A percentile compares a stretch with the other conserved stretches of the same genome.
Conservation (phyloP, 2,797 vertebrate genomes). For the Alcedo atthis region DNA sequence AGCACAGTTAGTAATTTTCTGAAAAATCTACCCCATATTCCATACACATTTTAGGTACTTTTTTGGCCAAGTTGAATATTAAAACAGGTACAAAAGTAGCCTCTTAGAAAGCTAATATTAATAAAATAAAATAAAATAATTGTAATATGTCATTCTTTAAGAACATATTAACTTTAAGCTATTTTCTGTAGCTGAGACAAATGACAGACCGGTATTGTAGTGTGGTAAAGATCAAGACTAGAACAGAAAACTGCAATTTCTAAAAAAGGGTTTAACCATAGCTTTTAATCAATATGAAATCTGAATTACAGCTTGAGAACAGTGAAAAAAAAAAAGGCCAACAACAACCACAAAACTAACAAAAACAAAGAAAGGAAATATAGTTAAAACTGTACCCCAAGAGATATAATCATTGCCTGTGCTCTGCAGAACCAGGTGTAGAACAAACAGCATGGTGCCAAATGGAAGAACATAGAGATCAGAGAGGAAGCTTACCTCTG, state of each 20-base stretch:
- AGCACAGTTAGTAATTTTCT: conserved; percentile 57
- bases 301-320: neutral
- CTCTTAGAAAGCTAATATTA: neutral
- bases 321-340: too few species aligned
- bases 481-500: neutral
- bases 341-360: too few species aligned
- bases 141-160: neutral
- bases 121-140: neutral
- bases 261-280: neutral
- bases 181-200: neutral
- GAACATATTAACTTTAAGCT: neutral
- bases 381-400: neutral
- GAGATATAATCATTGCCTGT: neutral
- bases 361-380: neutral
- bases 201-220: neutral
- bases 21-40: neutral
- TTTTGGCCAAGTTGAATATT: conserved; percentile 14
- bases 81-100: conserved; percentile 8
- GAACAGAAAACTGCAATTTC: neutral
- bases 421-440: neutral
- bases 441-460: neutral
- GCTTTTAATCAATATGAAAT: neutral
- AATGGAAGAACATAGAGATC: neutral
- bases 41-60: neutral
- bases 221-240: neutral